phyloP scores from a whole-genome alignment of 1,140 invertebrate species.

The Pentalonia nigronervosa region DNA sequence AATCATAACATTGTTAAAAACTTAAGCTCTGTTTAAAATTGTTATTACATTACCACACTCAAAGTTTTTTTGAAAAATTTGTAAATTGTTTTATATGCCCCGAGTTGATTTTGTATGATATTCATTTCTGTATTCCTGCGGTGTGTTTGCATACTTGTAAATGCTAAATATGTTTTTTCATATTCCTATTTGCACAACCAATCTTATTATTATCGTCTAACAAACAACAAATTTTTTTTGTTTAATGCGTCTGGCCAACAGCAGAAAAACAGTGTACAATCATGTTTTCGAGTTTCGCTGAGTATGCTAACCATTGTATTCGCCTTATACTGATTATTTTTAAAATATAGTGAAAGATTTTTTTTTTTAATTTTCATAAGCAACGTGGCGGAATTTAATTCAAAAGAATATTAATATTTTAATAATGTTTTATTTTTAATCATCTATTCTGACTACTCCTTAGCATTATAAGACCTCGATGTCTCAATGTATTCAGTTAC shows the following conservation, averaged over 20 bases:
- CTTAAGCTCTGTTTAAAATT: no score
- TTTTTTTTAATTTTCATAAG: background rate
- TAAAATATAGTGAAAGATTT: background rate
- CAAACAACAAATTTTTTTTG: background rate
- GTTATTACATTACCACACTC: background rate
- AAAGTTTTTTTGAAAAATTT: background rate
- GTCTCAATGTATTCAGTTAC: no score
- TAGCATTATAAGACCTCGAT: no score
- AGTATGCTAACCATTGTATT: background rate
- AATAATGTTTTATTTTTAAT: background rate
- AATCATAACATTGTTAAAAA: no score
- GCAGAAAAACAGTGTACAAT: background rate
- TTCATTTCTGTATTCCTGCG: background rate
- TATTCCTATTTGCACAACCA: background rate
- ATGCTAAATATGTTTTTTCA: background rate
- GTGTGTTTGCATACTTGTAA: background rate
- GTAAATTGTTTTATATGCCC: background rate
- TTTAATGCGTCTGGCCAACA: background rate
- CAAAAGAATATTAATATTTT: background rate
- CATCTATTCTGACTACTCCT: background rate
- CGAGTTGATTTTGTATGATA: background rate
- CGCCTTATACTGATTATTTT: background rate
- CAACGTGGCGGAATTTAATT: background rate
- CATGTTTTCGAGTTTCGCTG: background rate
- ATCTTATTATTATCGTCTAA: background rate